Base-by-base conservation (phyloP, 2,113 vertebrate species). In the Paedocypris sp. region DNA sequence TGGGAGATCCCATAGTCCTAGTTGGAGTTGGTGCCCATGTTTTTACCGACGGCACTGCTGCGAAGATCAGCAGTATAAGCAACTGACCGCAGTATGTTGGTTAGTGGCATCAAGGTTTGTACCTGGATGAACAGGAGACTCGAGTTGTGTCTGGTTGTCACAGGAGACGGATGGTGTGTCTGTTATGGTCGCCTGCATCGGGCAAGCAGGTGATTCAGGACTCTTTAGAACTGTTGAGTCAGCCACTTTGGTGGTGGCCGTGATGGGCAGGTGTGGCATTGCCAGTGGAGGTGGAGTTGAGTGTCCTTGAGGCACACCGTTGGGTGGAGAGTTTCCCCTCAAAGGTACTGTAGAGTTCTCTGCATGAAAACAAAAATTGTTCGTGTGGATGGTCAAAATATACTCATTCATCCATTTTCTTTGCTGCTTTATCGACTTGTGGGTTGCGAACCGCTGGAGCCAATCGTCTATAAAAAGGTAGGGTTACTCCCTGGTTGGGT, bases 231-330 rank as follows among this genome's bases (percentile, higher is more conserved):
- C 81, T 31, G 82, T 43, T 28, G 70, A 52, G 26, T 86, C 83
- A 8, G 83, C 82, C 53, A 73, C 71, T 83, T 90, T 87, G 10
- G 88, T 97, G 39, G 89, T 74, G 0, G 94, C 93, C 0, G 90
- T 94, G 76, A 98, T 90, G 0, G 94, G 92, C 66, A 93, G 86
- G 74, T 97, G 92, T 3, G 91, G 88, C 85, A 86, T 88, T 59
- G 86, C 78, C 67, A 87, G 78, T 10, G 84, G 56, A 3, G 88
- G 71, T 1, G 88, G 83, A 3, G 86, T 81, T 0, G 81, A 80
- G 53, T 89, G 87, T 46, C 85, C 86, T 23, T 82, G 87, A 7
- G 75, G 75, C 18, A 74, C 20, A 28, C 73, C 70, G 13, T 1
- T 45, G 13, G 72, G 48, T 6, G 81, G 76, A 11, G 78, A 73